These are phyloP conservation scores for Danio aesculapii DNA, from an alignment of 2,797 vertebrate genomes.

Conservation along the genomic window DNA sequence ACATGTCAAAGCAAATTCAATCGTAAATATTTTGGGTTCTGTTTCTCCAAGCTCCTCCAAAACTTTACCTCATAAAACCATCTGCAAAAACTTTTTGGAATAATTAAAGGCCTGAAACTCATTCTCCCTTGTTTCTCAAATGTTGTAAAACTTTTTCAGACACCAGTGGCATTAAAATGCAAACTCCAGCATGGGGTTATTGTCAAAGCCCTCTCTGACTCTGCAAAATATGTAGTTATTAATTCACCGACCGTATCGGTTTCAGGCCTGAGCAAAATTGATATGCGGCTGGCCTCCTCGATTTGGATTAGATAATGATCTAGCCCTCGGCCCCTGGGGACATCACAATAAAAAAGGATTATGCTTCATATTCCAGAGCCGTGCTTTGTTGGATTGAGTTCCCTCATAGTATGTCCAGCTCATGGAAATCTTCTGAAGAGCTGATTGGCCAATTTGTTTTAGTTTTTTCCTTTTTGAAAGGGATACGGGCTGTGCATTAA, in stretches of 20 bases:
- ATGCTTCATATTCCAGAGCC: slow-evolving; percentile 47
- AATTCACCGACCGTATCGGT: slow-evolving; percentile 39
- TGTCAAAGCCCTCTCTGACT: slow-evolving; percentile 23
- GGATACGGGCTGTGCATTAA: slow-evolving; percentile 38
- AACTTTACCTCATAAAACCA: not conserved
- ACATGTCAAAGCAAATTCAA: not conserved
- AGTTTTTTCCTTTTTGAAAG: slow-evolving; percentile 42
- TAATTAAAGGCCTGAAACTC: slow-evolving; percentile 6
- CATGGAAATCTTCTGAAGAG: slow-evolving; percentile 40
- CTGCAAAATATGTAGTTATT: slow-evolving; percentile 37
- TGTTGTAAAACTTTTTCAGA: slow-evolving; percentile 23
- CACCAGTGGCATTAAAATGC: slow-evolving; percentile 22
- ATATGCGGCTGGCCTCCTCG: slow-evolving; percentile 37
- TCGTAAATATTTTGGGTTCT: not conserved
- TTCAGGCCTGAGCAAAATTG: slow-evolving; percentile 35
- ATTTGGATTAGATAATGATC: slow-evolving; percentile 54
- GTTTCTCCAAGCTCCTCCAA: not conserved
- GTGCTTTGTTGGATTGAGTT: slow-evolving; percentile 42
- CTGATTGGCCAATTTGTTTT: slow-evolving; percentile 54
- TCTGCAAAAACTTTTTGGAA: slow-evolving; percentile 17
- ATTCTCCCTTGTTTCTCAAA: slow-evolving; percentile 19
- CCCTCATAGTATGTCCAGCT: slow-evolving; percentile 35
- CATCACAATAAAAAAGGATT: slow-evolving; percentile 57
- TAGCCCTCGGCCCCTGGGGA: slow-evolving; percentile 22
- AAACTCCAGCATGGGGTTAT: slow-evolving; percentile 13